Base-by-base conservation (phyloP, 2,888 invertebrate species). In the Cheilosia scutellata region DNA sequence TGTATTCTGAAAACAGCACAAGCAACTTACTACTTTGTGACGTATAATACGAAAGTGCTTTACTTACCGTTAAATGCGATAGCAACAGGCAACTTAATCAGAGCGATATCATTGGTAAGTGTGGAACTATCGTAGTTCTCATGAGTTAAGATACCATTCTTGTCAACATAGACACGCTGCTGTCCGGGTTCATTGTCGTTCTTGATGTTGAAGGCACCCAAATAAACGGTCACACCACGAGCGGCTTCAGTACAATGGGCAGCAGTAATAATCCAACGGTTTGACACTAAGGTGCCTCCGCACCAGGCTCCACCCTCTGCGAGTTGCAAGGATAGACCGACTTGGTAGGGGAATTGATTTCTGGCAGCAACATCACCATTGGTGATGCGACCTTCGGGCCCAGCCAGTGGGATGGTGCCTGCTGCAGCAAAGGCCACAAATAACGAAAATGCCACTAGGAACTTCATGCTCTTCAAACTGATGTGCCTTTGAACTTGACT, bases 61-160 rank as follows among this genome's bases (percentile, higher is more conserved):
- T 25, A 60, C 82, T 88, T 88, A 93, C 93, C 91, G 83, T 91
- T 92, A 57, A 92, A 88, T 27, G 87, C 83, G 29, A 93, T 91
- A 5, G 66, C 1, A 13, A 78, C 68, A 0, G 88, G 89, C 62
- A 89, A 62, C 72, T 89, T 89, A 13, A 91, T 89, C 1, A 91
- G 71, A 0, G 91, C 75, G 31, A 91, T 91, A 68, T 91, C 91
- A 20, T 91, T 90, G 51, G 47, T 13, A 4, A 89, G 5, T 0
- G 49, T 82, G 0, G 4, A 0, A 4, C 87, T 9, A 78, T 89
- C 76, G 82, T 88, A 90, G 0, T 53, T 27, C 5, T 83, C 87
- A 70, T 90, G 89, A 0, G 88, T 84, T 16, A 87, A 37, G 16
- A 90, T 88, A 31, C 89, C 87, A 1, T 40, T 40, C 27, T 84